Conservation (phyloP, 2,113 vertebrate species). For the Mugil cephalus region DNA sequence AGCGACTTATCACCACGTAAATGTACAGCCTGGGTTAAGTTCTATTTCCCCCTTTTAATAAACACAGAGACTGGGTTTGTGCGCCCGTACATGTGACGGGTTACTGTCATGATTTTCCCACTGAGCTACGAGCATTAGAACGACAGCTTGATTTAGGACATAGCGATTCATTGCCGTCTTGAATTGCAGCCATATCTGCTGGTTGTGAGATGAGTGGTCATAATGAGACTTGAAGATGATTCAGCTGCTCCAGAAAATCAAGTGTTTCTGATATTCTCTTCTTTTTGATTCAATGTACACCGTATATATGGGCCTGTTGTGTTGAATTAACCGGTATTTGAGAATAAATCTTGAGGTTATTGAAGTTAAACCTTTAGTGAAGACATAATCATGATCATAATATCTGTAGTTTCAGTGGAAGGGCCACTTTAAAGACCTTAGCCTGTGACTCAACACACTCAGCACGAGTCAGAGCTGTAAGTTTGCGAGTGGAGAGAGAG, state of each 20-base stretch:
- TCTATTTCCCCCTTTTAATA: not conserved
- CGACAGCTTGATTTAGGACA: not conserved
- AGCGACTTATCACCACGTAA: not conserved
- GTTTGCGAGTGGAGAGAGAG: conserved; percentile 28
- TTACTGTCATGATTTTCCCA: not conserved
- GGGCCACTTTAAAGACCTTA: too few relatives aligned
- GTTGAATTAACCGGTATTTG: too few relatives aligned
- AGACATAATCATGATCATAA: not conserved
- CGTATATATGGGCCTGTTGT: too few relatives aligned
- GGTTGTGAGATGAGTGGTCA: not conserved
- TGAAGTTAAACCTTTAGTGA: conserved; percentile 2
- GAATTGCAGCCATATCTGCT: not conserved
- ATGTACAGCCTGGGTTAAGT: not conserved
- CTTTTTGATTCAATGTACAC: too few relatives aligned
- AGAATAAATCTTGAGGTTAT: not conserved
- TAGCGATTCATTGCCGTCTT: not conserved
- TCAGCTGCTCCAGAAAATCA: not conserved
- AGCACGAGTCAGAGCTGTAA: conserved; percentile 12
- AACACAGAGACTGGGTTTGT: too few relatives aligned
- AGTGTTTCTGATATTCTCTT: too few relatives aligned
- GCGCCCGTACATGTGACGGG: not conserved
- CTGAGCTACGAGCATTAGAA: conserved; percentile 1
- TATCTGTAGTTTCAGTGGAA: not conserved
- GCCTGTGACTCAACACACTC: not conserved
- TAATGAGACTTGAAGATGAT: conserved; percentile 1